A percentile compares a stretch with the other conserved stretches of the same genome.
Conservation (phyloP, 2,113 vertebrate species). For the Microtus montanus region DNA sequence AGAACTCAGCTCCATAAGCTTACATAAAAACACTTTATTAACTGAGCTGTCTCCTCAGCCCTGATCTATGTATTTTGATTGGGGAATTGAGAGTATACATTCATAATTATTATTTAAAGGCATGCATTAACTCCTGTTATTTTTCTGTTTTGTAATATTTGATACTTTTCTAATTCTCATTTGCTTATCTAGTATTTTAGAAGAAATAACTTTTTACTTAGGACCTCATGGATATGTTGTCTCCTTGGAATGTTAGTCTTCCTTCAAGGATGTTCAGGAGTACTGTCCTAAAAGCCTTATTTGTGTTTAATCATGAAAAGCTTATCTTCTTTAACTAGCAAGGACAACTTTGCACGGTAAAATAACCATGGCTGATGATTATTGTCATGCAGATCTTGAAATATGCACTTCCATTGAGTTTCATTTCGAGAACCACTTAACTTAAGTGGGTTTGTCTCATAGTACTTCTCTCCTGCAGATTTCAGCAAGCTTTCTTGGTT, state of each 20-base stretch:
- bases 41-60: background rate
- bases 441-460: background rate
- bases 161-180: background rate
- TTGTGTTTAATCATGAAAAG: background rate
- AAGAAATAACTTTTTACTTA: background rate
- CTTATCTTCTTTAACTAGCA: background rate
- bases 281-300: background rate
- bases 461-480: background rate
- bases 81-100: background rate
- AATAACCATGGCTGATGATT: background rate
- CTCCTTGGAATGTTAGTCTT: background rate
- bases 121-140: background rate
- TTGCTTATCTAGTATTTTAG: background rate
- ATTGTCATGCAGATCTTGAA: background rate
- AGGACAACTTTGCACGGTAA: background rate
- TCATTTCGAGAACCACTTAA: background rate
- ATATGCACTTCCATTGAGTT: background rate
- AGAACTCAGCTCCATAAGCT: background rate
- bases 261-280: background rate
- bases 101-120: background rate
- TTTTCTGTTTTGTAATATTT: background rate
- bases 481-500: background rate
- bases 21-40: background rate
- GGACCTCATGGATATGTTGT: background rate
- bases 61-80: background rate